These are phyloP conservation scores for Odontophorus gujanensis DNA, from an alignment of 2,113 vertebrate species.

Conservation along the genomic window DNA sequence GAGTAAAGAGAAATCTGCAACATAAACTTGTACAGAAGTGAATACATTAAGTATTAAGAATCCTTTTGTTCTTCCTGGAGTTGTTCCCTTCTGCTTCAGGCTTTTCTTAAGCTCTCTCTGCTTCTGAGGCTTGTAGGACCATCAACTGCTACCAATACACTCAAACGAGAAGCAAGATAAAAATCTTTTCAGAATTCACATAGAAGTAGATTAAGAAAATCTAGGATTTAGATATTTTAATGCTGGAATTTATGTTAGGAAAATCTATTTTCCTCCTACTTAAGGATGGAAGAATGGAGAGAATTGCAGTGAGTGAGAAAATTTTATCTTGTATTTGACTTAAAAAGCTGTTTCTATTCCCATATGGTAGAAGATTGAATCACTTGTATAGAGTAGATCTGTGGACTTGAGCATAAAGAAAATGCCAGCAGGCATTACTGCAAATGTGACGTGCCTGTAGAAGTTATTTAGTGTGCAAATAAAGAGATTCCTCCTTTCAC, in stretches of 20 bases:
- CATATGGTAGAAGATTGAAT: not conserved
- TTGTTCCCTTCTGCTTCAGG: not conserved
- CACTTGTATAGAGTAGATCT: not conserved
- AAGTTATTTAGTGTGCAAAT: not conserved
- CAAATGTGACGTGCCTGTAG: not conserved
- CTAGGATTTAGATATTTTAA: not conserved
- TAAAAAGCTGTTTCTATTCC: not conserved
- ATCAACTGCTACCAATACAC: not conserved
- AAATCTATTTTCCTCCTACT: not conserved
- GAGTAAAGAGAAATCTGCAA: not conserved
- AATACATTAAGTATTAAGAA: not conserved
- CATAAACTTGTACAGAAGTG: not conserved
- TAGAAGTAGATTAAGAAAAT: not conserved
- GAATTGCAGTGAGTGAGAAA: not conserved
- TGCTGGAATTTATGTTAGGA: not conserved
- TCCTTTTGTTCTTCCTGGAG: not conserved
- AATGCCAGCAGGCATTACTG: not conserved
- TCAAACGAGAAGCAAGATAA: not conserved
- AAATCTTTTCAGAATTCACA: not conserved
- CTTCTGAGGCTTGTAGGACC: not conserved
- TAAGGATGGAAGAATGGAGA: not conserved
- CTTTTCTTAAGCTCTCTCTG: not conserved
- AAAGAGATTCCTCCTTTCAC: not conserved
- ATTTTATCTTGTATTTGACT: not conserved
- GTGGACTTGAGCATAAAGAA: constrained; percentile 6